Evolutionary conservation across 2,113 vertebrate genomes (phyloP).

Genomic region (Oncorhynchus nerka): DNA sequence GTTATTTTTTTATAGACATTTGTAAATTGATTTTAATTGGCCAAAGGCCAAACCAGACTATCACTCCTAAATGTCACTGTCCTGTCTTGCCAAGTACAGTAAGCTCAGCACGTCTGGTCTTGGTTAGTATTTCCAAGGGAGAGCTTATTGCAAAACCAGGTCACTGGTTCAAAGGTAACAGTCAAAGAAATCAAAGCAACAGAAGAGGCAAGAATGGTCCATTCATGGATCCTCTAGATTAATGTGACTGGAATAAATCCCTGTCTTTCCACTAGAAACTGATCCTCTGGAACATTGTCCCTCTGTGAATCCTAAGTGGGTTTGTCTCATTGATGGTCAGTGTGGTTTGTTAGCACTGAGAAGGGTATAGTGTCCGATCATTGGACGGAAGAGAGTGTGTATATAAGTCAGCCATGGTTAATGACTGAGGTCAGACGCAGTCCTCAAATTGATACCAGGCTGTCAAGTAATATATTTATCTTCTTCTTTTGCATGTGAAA

Average conservation of each 20-base stretch:
- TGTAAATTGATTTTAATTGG: conserved; percentile 40
- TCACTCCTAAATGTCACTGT: conserved; percentile 45
- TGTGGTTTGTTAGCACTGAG: conserved; percentile 18
- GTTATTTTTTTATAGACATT: conserved; percentile 28
- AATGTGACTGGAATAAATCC: conserved; percentile 39
- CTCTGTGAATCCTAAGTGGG: conserved; percentile 34
- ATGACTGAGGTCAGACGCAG: neutral
- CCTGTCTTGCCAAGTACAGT: conserved; percentile 45
- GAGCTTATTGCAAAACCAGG: conserved; percentile 60
- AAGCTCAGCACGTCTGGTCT: conserved; percentile 58
- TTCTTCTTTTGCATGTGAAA: neutral
- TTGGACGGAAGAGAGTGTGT: conserved; percentile 12
- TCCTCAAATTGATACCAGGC: too few species aligned
- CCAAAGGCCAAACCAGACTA: conserved; percentile 55
- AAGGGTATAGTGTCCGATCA: conserved; percentile 1
- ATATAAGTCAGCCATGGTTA: neutral
- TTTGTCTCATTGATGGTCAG: conserved; percentile 22
- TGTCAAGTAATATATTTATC: neutral
- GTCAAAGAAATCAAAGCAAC: conserved; percentile 47
- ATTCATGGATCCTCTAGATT: conserved; percentile 48
- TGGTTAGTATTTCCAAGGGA: conserved; percentile 53
- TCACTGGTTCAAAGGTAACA: conserved; percentile 48
- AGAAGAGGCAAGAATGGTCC: conserved; percentile 47
- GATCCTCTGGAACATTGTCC: conserved; percentile 7
- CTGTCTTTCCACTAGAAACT: conserved; percentile 25